A percentile compares a stretch with the other conserved stretches of the same genome.
phyloP scores from a whole-genome alignment of 2,888 invertebrate species.

The Cheilosia vernalis region DNA sequence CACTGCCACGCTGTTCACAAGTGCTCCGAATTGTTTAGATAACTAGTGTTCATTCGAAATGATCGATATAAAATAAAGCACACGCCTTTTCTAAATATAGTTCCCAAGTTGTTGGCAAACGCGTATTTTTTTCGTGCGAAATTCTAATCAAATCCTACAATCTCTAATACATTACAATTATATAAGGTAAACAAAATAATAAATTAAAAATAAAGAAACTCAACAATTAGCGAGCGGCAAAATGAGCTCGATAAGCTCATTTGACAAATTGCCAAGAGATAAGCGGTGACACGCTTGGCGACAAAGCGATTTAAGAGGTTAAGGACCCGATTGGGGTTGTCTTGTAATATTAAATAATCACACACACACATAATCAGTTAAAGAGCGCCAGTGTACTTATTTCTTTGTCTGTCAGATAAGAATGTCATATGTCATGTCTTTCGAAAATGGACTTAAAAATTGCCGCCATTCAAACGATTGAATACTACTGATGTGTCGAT shows the following conservation, averaged over 20 bases:
- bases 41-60: not conserved
- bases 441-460: not conserved
- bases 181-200: constrained; percentile 44
- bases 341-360: not conserved
- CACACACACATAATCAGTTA: not conserved
- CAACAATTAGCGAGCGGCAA: constrained; percentile 8
- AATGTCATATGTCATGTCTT: not conserved
- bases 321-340: not conserved
- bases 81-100: not conserved
- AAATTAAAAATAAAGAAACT: constrained; percentile 29
- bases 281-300: not conserved
- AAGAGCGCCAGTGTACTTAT: constrained; percentile 20
- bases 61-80: constrained; percentile 19
- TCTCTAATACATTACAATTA: constrained; percentile 27
- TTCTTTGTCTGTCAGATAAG: not conserved
- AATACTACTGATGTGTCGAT: constrained; percentile 17
- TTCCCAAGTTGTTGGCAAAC: not conserved
- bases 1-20: not conserved
- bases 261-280: constrained; percentile 40
- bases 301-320: not conserved
- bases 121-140: not conserved
- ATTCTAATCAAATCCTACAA: not conserved
- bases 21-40: constrained; percentile 1
- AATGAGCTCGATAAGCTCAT: constrained; percentile 14
- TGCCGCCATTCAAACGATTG: not conserved